Percentiles rank a stretch among this genome's conserved stretches.
These are phyloP conservation scores for Anoplius nigerrimus DNA, from an alignment of 2,888 invertebrate genomes.

Conservation along the genomic window DNA sequence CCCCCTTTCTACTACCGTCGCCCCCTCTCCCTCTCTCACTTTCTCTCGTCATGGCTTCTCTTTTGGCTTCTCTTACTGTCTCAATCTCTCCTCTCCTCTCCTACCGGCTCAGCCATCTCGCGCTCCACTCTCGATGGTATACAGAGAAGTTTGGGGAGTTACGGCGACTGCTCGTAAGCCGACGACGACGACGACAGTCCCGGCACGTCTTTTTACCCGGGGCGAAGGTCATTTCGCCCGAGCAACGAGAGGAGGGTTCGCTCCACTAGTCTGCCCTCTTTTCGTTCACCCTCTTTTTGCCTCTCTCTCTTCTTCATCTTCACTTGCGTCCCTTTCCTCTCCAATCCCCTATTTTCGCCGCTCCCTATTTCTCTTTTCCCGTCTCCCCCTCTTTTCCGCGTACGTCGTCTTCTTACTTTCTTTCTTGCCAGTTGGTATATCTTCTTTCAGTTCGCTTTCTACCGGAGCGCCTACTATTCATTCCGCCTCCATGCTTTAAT, in stretches of 20 bases:
- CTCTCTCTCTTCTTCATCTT: conserved; percentile 8
- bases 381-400: too few species aligned
- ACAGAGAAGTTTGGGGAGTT: conserved; percentile 49
- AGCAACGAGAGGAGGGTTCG: conserved; percentile 34
- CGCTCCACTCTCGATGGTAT: conserved; percentile 13
- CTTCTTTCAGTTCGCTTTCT: conserved; percentile 10
- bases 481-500: not conserved
- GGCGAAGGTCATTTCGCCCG: conserved; percentile 47
- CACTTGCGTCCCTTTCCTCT: not conserved
- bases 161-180: conserved; percentile 57
- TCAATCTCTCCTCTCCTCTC: not conserved
- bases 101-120: conserved; percentile 1
- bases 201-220: conserved; percentile 39
- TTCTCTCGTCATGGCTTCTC: not conserved
- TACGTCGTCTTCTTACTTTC: not conserved
- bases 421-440: not conserved
- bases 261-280: conserved; percentile 15
- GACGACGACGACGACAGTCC: conserved; percentile 49
- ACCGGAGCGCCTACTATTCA: not conserved
- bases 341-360: too few species aligned
- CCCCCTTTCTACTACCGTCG: not conserved
- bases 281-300: conserved; percentile 7
- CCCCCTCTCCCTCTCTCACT: not conserved
- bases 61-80: conserved; percentile 13
- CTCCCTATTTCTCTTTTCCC: conserved; percentile 13